Base-by-base conservation (phyloP, 2,888 invertebrate genomes). In the Charanyca ferruginea region DNA sequence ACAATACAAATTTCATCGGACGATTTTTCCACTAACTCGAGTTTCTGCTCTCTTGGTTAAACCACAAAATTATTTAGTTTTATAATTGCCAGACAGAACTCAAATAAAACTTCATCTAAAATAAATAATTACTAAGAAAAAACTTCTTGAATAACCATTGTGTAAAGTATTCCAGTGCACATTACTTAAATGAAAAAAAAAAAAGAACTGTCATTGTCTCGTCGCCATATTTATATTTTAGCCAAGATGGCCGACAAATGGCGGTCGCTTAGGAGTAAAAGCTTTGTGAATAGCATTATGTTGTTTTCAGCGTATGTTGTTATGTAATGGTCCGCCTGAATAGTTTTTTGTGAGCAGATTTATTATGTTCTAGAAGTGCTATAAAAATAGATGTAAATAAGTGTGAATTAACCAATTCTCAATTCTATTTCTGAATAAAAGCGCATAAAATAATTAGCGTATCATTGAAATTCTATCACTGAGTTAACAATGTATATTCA, bases 211-310 rank as follows among this genome's bases (percentile, higher is more conserved):
- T 63, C 53, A 64, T 55, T 63, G 55, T 58, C 28, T 54, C 61
- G 51, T 69, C 51, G 55, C 52, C 64, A 76, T 70, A 63, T 69
- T 76, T 73, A 54, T 74, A 69, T 70, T 74, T 63, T 44, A 57
- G 22, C 44, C 57, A 66, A 71, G 77, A 79, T 73, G 68, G 71
- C 60, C 38, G 51, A 65, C 63, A 63, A 77, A 73, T 77, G 65
- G 48, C 45, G 32, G 49, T n/a, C 42, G 25, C 67, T 77, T 61
- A 52, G 16, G 54, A 58, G 71, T 69, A 66, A 69, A 74, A 71
- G 71, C 53, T 51, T 66, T 28, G 60, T 47, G 54, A 65, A 58
- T 42, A 61, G 47, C 25, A 52, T 58, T 58, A 65, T 28, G 61
- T 60, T 41, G 54, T 62, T 66, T 53, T n/a, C 52, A 58, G 13